These are phyloP conservation scores for Ciconia nigra DNA, from an alignment of 2,797 vertebrate species.

Conservation along the genomic window DNA sequence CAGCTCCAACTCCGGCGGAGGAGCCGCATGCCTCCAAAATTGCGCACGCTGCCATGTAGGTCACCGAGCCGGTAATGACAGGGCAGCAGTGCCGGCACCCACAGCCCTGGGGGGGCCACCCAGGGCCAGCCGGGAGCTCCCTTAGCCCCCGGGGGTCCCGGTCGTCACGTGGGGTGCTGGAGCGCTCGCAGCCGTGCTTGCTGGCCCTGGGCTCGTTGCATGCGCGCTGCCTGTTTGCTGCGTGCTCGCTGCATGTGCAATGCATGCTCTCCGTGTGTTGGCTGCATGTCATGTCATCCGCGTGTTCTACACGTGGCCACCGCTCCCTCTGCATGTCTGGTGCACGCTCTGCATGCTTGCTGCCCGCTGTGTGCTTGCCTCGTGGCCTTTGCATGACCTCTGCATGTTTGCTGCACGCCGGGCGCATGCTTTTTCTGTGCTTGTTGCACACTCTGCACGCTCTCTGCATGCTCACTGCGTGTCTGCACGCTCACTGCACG, in stretches of 20 bases:
- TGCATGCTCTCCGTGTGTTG: accelerated
- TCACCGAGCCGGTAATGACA: not conserved
- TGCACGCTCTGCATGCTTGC: not conserved
- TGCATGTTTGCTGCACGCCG: accelerated
- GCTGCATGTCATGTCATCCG: accelerated
- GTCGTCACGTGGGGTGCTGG: not conserved
- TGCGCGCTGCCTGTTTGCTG: not conserved
- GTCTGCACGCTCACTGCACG: not conserved
- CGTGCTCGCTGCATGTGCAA: accelerated
- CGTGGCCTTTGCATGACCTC: accelerated
- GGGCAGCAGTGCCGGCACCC: not conserved
- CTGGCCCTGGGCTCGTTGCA: accelerated
- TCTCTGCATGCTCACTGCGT: accelerated
- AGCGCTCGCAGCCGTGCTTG: accelerated
- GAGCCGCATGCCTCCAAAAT: not conserved
- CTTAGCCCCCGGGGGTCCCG: not conserved
- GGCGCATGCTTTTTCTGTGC: not conserved
- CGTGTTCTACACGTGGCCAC: accelerated
- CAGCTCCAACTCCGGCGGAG: not conserved
- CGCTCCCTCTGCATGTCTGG: accelerated
- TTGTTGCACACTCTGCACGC: accelerated
- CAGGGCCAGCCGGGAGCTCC: not conserved
- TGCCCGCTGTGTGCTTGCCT: accelerated
- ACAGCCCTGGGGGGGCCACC: not conserved
- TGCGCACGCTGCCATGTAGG: not conserved